Percentiles rank a stretch among this genome's conserved stretches.
These are phyloP conservation scores for Aspidiotus rigidus DNA, from an alignment of 2,888 invertebrate species.

Conservation along the genomic window DNA sequence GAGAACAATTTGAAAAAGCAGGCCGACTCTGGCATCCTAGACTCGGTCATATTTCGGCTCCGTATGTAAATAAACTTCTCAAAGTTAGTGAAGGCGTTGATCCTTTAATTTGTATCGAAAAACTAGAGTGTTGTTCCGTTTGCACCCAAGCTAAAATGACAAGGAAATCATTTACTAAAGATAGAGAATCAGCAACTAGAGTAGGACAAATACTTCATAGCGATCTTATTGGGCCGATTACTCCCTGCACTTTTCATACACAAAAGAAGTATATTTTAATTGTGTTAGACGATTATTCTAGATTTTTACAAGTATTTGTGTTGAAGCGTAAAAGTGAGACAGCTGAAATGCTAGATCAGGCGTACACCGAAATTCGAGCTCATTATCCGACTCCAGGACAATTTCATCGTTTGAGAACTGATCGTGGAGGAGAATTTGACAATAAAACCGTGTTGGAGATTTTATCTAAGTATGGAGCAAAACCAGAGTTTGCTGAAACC, in stretches of 20 bases:
- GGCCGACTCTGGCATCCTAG: no score
- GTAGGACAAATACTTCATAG: neutral
- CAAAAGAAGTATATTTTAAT: conserved; percentile 1
- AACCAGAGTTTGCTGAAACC: neutral
- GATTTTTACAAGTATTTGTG: conserved; percentile 6
- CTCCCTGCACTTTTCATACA: neutral
- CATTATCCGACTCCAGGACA: neutral
- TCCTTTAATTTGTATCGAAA: no score
- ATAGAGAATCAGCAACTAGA: neutral
- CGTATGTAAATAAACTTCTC: no score
- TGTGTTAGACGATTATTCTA: neutral
- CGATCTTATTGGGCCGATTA: conserved; percentile 2
- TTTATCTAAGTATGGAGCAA: neutral
- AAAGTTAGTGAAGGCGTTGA: no score
- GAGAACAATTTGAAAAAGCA: no score
- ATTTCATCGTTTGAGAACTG: neutral
- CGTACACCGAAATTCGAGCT: neutral
- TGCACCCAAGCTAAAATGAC: conserved; percentile 1
- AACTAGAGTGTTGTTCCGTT: no score
- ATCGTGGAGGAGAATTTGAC: neutral
- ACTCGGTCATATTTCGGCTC: no score
- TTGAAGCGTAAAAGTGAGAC: conserved; percentile 7
- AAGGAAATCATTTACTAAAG: conserved; percentile 1
- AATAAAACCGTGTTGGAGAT: neutral
- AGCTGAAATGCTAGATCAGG: neutral